Conservation (phyloP, 2,888 invertebrate genomes). For the Pachydiplax longipennis region DNA sequence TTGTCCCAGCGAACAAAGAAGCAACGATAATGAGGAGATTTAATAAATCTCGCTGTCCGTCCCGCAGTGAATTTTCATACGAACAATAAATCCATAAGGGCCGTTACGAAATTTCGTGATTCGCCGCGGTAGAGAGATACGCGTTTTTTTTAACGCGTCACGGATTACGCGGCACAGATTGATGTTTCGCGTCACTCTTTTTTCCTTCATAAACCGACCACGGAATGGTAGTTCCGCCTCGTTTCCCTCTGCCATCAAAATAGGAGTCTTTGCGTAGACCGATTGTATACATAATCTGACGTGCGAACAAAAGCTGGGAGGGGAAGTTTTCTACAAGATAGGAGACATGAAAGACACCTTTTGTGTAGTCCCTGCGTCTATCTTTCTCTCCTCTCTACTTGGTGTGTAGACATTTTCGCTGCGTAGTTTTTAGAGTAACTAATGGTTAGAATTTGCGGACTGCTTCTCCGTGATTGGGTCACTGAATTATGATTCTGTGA, state of each 20-base stretch:
- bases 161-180: neutral
- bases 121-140: neutral
- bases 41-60: neutral
- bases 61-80: neutral
- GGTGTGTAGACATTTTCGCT: too few relatives aligned
- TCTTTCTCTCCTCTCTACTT: neutral
- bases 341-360: neutral
- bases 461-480: too few relatives aligned
- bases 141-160: neutral
- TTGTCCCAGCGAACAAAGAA: neutral
- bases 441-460: too few relatives aligned
- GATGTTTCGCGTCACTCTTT: neutral
- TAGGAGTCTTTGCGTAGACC: neutral
- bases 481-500: too few relatives aligned
- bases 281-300: neutral
- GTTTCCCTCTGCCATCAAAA: conserved; percentile 15
- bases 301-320: neutral
- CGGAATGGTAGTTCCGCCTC: conserved; percentile 1
- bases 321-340: neutral
- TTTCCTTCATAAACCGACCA: neutral
- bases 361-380: neutral
- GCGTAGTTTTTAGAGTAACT: too few relatives aligned
- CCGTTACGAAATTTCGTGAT: neutral
- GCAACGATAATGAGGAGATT: neutral
- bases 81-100: neutral